Evolutionary conservation across 2,797 vertebrate genomes (phyloP).

Genomic region (Parauchenoglanis ngamensis): DNA sequence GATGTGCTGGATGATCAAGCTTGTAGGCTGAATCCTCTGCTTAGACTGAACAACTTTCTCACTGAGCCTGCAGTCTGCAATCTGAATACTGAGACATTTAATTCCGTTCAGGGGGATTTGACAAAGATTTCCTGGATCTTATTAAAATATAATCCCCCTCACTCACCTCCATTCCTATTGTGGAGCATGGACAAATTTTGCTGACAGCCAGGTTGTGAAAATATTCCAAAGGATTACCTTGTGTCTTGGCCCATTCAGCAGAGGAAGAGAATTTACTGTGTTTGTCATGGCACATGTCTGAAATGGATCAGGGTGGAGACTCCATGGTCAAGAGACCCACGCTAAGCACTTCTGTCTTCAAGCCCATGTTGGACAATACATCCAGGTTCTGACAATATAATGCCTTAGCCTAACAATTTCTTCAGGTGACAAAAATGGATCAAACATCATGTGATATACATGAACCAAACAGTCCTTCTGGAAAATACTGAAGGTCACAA

Average conservation of each 20-base stretch:
- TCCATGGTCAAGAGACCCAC: slow-evolving; percentile 59
- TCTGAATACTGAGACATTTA: slow-evolving; percentile 71
- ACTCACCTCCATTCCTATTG: slow-evolving; percentile 61
- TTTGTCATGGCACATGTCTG: slow-evolving; percentile 63
- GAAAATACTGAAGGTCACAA: slow-evolving; percentile 59
- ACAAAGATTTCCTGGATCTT: slow-evolving; percentile 80
- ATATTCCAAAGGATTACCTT: slow-evolving; percentile 52
- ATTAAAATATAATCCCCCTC: slow-evolving; percentile 81
- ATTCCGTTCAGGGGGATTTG: slow-evolving; percentile 74
- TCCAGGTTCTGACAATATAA: slow-evolving; percentile 41
- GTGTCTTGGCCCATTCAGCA: slow-evolving; percentile 40
- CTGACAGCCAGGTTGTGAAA: slow-evolving; percentile 63
- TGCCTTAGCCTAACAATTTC: slow-evolving; percentile 51
- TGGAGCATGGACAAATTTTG: slow-evolving; percentile 65
- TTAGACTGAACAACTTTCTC: slow-evolving; percentile 38
- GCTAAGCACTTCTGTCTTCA: slow-evolving; percentile 52
- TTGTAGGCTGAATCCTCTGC: slow-evolving; percentile 14
- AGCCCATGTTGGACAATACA: slow-evolving; percentile 40
- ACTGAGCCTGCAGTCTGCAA: slow-evolving; percentile 60
- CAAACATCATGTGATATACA: not conserved
- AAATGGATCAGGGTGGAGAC: slow-evolving; percentile 65
- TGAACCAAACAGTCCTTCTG: slow-evolving; percentile 61
- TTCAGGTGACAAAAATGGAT: slow-evolving; percentile 49
- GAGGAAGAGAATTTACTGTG: slow-evolving; percentile 35
- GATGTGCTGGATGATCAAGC: not conserved